Base-by-base conservation (phyloP, 2,113 vertebrate species). In the Dendrocopos noguchii region DNA sequence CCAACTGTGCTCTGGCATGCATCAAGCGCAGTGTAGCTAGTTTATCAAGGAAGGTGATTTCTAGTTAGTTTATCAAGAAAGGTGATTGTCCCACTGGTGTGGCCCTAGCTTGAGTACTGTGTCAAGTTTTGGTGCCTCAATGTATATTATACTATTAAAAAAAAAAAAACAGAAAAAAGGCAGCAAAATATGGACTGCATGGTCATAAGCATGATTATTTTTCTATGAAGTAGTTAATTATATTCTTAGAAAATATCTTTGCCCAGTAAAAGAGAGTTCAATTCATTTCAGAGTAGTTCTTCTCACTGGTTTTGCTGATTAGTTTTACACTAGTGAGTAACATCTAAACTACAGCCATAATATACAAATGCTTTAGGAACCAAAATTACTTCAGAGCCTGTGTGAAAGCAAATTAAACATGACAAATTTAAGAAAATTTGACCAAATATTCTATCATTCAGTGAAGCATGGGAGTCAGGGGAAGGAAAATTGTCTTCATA, bases 1-100 rank as follows among this genome's bases (percentile, higher is more conserved):
- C 5, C 13, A 10, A 4, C 4, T 0, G 0, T 29, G 55, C 46
- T 55, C 53, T 27, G 36, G 5, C 2, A 4, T 1, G 2, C 39
- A 31, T 19, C 46, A 53, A 66, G 25, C 8, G 4, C 33, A 24
- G 7, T 34, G 52, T 15, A 4, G 1, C 44, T 8, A 72, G 17
- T 24, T 0, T 0, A 15, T 10, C 1, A 1, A 71, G 20, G 8
- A 1, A 76, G 8, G 47, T 5, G 9, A 33, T 56, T 84, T 39
- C 9, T 11, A 39, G 36, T 39, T 39, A 39, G 10, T 39, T 39
- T 39, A 39, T 39, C 36, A 9, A 39, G 9, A 7, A 1, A 75
- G 8, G 47, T 5, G 9, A 33, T 56, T 84, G 24, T 71, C 25
- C 17, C 1, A 10, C 15, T 88, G 36, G 6, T 18, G 15, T 1